Evolutionary conservation across 2,888 invertebrate genomes (phyloP).

Genomic region (Pandemis heparana): DNA sequence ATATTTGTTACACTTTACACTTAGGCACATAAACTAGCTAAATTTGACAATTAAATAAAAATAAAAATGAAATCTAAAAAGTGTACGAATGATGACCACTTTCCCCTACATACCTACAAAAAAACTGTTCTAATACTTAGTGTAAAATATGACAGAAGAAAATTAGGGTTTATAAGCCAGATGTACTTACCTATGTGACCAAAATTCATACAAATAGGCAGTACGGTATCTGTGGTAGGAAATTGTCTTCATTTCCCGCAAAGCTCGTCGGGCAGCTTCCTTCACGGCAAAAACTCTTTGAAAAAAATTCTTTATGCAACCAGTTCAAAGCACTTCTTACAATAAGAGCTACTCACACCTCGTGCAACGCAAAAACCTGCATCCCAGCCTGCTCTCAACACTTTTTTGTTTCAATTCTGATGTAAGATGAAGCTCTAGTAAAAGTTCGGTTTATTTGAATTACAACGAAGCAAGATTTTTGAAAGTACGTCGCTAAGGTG

Average conservation of each 20-base stretch:
- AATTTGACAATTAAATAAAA: too few relatives aligned
- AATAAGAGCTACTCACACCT: constrained; percentile 30
- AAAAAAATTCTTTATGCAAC: constrained; percentile 58
- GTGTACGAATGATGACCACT: too few relatives aligned
- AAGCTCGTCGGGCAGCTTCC: constrained; percentile 54
- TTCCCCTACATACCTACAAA: too few relatives aligned
- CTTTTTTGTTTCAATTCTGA: neutral
- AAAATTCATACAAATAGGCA: constrained; percentile 8
- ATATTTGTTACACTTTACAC: too few relatives aligned
- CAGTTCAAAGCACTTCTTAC: constrained; percentile 61
- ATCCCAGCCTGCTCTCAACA: neutral
- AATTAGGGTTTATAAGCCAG: neutral
- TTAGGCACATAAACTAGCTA: too few relatives aligned
- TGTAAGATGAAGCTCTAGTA: neutral
- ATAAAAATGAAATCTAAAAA: too few relatives aligned
- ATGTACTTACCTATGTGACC: neutral
- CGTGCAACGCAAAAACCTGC: constrained; percentile 18
- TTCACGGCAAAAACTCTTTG: constrained; percentile 54
- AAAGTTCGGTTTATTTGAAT: too few relatives aligned
- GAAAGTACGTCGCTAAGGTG: too few relatives aligned
- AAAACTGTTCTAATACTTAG: too few relatives aligned
- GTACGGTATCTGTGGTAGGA: constrained; percentile 47
- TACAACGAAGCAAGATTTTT: too few relatives aligned
- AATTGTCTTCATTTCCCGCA: constrained; percentile 67
- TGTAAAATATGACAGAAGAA: neutral